phyloP scores from a whole-genome alignment of 2,113 vertebrate genomes.

The Colistium nudipinnis region DNA sequence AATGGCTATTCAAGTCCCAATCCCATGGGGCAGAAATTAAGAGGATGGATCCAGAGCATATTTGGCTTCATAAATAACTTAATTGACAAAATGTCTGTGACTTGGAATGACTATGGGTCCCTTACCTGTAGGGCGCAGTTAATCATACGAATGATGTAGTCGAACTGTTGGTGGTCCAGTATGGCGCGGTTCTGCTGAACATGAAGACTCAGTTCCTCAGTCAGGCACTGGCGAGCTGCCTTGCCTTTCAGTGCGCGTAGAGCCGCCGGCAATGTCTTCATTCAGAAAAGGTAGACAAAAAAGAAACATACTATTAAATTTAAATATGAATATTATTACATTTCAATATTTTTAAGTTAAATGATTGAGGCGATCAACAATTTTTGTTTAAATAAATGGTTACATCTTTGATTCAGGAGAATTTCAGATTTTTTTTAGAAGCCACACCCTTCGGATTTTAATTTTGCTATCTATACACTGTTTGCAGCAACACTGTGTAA shows the following conservation, averaged over 20 bases:
- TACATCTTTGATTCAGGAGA: background rate
- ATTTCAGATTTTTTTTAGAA: background rate
- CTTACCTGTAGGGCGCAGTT: constrained; percentile 97
- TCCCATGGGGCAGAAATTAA: background rate
- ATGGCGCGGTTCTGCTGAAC: constrained; percentile 96
- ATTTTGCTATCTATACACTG: background rate
- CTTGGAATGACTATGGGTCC: background rate
- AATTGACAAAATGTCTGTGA: background rate
- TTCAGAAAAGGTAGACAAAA: background rate
- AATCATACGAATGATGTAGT: constrained; percentile 96
- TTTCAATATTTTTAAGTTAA: too few species aligned
- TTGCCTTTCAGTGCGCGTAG: constrained; percentile 95
- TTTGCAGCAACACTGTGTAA: constrained; percentile 11
- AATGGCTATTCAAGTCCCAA: background rate
- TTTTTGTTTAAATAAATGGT: background rate
- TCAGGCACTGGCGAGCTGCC: constrained; percentile 94
- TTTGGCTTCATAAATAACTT: background rate
- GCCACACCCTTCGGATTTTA: background rate
- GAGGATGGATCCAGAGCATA: constrained; percentile 2
- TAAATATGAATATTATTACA: background rate
- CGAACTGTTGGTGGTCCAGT: constrained; percentile 97
- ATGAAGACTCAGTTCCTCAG: constrained; percentile 90
- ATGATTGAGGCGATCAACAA: background rate
- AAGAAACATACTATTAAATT: background rate
- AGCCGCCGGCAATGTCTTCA: constrained; percentile 94